These are phyloP conservation scores for Mobula hypostoma DNA, from an alignment of 2,113 vertebrate species.

Conservation along the genomic window DNA sequence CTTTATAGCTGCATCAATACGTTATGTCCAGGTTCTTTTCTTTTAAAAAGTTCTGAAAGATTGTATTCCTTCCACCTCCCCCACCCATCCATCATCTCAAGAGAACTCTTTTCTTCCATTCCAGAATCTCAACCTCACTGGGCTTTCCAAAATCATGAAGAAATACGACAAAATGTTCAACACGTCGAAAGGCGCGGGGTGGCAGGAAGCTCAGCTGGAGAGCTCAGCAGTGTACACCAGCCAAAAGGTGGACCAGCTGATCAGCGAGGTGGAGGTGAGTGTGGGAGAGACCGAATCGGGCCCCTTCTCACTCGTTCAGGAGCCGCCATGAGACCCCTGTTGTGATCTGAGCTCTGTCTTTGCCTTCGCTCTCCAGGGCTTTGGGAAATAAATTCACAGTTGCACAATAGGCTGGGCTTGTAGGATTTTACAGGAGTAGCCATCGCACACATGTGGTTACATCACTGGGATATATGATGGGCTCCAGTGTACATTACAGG, in stretches of 20 bases:
- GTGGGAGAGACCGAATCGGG: neutral
- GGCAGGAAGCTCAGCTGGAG: constrained; percentile 45
- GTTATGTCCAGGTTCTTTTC: too few species aligned
- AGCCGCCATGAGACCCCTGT: neutral
- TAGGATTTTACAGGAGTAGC: neutral
- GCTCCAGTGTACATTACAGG: neutral
- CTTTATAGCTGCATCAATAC: too few species aligned
- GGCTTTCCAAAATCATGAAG: constrained; percentile 47
- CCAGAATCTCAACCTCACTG: constrained; percentile 48
- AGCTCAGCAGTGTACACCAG: constrained; percentile 42
- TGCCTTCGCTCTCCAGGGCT: neutral
- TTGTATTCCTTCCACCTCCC: neutral
- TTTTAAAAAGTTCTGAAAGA: neutral
- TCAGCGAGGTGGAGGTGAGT: constrained; percentile 47
- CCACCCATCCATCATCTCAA: neutral
- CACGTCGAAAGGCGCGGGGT: constrained; percentile 42
- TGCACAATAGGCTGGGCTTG: neutral
- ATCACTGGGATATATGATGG: neutral
- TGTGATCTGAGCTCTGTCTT: neutral
- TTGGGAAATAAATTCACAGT: neutral
- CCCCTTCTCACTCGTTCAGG: neutral
- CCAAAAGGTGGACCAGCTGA: constrained; percentile 42
- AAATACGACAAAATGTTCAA: constrained; percentile 45
- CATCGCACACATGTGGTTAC: neutral
- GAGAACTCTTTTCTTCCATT: neutral